Percentiles rank a stretch among this genome's conserved stretches.
phyloP scores from a whole-genome alignment of 2,113 vertebrate genomes.

The Aramus guarauna region DNA sequence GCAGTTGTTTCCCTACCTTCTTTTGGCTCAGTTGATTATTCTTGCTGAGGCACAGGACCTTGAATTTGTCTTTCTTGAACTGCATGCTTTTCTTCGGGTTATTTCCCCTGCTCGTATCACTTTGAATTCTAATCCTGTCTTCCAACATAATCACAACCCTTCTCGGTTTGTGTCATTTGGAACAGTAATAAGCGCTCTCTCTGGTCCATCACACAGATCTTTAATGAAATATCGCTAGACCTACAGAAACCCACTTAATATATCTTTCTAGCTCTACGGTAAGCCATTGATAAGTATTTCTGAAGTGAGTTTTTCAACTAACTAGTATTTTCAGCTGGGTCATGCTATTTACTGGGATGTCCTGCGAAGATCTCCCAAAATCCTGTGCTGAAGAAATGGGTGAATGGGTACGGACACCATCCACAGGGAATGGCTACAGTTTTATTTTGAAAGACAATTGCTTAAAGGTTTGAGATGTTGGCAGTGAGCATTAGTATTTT shows the following conservation, averaged over 20 bases:
- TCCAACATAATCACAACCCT: background rate
- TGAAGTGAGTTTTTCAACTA: background rate
- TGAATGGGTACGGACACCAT: background rate
- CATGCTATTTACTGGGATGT: background rate
- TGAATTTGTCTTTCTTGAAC: background rate
- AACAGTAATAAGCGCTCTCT: background rate
- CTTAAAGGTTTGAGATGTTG: background rate
- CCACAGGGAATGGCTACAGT: background rate
- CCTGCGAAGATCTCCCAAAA: background rate
- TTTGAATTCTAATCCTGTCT: background rate
- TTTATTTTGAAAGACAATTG: background rate
- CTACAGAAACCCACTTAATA: background rate
- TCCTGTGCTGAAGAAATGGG: background rate
- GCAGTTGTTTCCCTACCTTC: background rate
- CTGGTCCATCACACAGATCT: background rate
- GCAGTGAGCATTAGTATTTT: background rate
- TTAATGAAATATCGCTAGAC: background rate
- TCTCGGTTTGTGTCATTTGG: background rate
- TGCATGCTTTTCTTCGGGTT: background rate
- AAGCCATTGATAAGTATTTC: background rate
- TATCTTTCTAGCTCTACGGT: background rate
- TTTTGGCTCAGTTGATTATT: background rate
- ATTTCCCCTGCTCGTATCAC: background rate
- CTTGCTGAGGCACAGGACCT: background rate
- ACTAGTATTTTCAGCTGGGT: background rate